Evolutionary conservation across 2,113 vertebrate species (phyloP).

Genomic region (Furnarius figulus): DNA sequence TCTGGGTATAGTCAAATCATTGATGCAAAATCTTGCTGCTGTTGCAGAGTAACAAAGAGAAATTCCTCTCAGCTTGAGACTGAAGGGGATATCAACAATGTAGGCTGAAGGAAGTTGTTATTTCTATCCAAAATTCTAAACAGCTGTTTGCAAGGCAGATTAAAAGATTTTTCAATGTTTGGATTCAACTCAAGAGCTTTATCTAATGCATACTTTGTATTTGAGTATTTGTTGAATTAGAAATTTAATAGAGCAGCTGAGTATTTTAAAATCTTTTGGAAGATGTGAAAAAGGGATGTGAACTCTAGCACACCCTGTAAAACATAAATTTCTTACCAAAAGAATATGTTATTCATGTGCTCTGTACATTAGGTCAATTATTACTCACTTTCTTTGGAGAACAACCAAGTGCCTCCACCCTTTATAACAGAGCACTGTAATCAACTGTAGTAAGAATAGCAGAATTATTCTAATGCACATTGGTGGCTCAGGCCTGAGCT

Average conservation of each 20-base stretch:
- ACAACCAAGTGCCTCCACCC: constrained; percentile 78
- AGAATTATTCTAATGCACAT: constrained; percentile 42
- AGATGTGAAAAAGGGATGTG: constrained; percentile 74
- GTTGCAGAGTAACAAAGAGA: constrained; percentile 21
- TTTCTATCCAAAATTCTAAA: constrained; percentile 60
- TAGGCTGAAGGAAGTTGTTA: constrained; percentile 46
- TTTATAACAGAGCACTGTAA: constrained; percentile 70
- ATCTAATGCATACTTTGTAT: constrained; percentile 61
- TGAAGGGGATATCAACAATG: neutral
- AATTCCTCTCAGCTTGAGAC: constrained; percentile 19
- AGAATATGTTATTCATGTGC: constrained; percentile 81
- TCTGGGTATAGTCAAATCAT: neutral
- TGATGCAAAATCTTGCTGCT: neutral
- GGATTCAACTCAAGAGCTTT: constrained; percentile 56
- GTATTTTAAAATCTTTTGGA: constrained; percentile 74
- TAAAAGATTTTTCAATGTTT: constrained; percentile 54
- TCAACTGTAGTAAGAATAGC: constrained; percentile 66
- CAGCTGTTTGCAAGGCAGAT: constrained; percentile 55
- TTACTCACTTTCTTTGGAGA: constrained; percentile 82
- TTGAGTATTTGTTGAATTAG: constrained; percentile 69
- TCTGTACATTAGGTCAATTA: constrained; percentile 83
- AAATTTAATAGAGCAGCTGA: constrained; percentile 73
- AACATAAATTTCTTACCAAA: constrained; percentile 74
- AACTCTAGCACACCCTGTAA: constrained; percentile 75
- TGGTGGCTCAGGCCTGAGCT: constrained; percentile 13